Base-by-base conservation (phyloP, 1,140 invertebrate genomes). In the Pseudomyrmex concolor region DNA sequence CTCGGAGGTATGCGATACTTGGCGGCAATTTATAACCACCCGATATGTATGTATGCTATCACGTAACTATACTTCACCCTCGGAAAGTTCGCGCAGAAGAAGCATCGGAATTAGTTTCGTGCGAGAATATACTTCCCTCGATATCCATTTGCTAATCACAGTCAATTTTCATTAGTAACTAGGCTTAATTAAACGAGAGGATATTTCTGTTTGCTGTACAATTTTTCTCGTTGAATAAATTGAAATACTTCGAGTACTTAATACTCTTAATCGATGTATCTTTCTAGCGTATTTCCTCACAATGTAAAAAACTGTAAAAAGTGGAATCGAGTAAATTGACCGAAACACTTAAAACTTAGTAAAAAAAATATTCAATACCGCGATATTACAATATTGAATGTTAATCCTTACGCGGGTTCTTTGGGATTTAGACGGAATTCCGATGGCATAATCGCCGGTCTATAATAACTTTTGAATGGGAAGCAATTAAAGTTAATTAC, bases 81-180 rank as follows among this genome's bases (percentile, higher is more conserved):
- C n/a, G 25, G 45, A 2, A 82, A 82, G 62, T 82, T 82, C 8
- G 59, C 50, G 19, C 15, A 22, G 70, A 73, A 82, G 78, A 82
- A 72, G 68, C n/a, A 43, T 25, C 50, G 19, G 81, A 83, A 83
- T 64, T 83, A 66, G 51, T 78, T 78, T 55, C 22, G 71, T 57
- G 83, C 81, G 19, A 82, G 63, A 68, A n/a, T 43, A 13, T 50
- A 25, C 43, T 34, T 5, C 12, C 10, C 45, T 78, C 73, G 50
- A 74, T 84, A 73, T 73, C 83, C 76, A 72, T 88, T 34, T 88
- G 85, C 76, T 82, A 87, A 85, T 85, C 62, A 60, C 71, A 64
- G 64, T 84, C 87, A 87, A 88, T 88, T 87, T 81, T 71, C 71
- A 68, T 68, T 70, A 73, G 34, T 66, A 88, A 66, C 83, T 25